Base-by-base conservation (phyloP, 2,888 invertebrate genomes). In the Chydorus sphaericus region DNA sequence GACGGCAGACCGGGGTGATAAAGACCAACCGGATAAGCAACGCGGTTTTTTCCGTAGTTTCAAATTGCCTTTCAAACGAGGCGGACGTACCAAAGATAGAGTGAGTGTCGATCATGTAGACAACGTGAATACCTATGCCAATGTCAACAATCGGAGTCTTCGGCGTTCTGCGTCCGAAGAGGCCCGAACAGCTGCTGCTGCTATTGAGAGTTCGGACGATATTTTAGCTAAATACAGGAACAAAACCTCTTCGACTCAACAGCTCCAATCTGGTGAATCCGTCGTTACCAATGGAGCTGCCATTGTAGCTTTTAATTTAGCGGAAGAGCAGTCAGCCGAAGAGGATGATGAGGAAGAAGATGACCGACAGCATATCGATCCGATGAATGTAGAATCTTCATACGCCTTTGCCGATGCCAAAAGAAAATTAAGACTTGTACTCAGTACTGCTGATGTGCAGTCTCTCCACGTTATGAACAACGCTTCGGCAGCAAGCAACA, bases 201-300 rank as follows among this genome's bases (percentile, higher is more conserved):
- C 52, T 63, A 69, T 70, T 66, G 91, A 91, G 72, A 81, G 81
- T 33, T 83, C 86, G 0, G 93, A 94, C 65, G 92, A 94, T 66
- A 96, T 96, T 66, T 75, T 96, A 62, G 94, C 90, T 39, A 96
- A 94, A 71, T 96, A 96, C 72, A 77, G 93, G 4, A 77, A 81
- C 58, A 70, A 72, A 59, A 62, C 65, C 8, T 63, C 64, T 38
- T 58, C 63, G 7, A 59, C 63, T 3, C 61, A 61, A 38, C 59
- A 62, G 80, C 82, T 67, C 75, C 78, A 56, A 76, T 78, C 59
- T 18, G 75, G 75, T 54, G 75, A 75, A 31, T 76, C 75, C 61
- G 74, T 74, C 57, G 60, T 62, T 30, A 60, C 61, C 10, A 60
- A 60, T 31, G 73, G 75, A 8, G 69, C 69, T 49, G 71, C 68